Base-by-base conservation (phyloP, 2,888 invertebrate genomes). In the Drosophila anomalata region DNA sequence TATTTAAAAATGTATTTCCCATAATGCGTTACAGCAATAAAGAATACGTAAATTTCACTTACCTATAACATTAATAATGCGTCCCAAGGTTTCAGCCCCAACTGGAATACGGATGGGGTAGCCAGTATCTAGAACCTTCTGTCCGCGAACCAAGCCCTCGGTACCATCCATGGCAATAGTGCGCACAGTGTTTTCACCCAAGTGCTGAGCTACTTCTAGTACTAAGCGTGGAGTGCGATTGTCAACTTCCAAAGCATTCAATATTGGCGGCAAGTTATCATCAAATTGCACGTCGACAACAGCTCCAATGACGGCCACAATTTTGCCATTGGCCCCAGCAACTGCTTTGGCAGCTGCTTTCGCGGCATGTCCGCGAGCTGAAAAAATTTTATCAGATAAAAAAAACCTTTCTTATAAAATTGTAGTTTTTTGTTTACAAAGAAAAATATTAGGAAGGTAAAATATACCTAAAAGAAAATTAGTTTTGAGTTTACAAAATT, bases 281-380 rank as follows among this genome's bases (percentile, higher is more conserved):
- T 98, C 98, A 89, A 99, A 99, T 91, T 98, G 97, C 0, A 98
- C 98, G 91, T 99, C 99, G 44, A 99, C 98, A 75, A 99, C 98
- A 87, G 99, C 98, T 92, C 98, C 98, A 90, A 99, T 99, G 59
- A 99, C 98, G 85, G 96, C 98, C 42, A 98, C 97, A 76, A 99
- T 79, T 59, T 76, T 90, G 33, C 89, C 89, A 60, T 87, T 90
- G 68, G 71, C 83, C 46, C 58, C 88, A 42, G 77, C 88, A 48
- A 83, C 84, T 29, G 76, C 82, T 59, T 88, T 88, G 33, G 76
- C 89, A 61, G 89, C 89, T 53, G 89, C 88, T 69, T 89, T 89
- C 17, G 89, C 90, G 57, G 89, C 90, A 82, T 89, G 78, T 29
- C 88, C 83, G 22, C 90, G 90, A 70, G 89, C 85, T 85, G 50